Evolutionary conservation across 2,888 invertebrate species (phyloP).

Genomic region (Saturnia japonica): DNA sequence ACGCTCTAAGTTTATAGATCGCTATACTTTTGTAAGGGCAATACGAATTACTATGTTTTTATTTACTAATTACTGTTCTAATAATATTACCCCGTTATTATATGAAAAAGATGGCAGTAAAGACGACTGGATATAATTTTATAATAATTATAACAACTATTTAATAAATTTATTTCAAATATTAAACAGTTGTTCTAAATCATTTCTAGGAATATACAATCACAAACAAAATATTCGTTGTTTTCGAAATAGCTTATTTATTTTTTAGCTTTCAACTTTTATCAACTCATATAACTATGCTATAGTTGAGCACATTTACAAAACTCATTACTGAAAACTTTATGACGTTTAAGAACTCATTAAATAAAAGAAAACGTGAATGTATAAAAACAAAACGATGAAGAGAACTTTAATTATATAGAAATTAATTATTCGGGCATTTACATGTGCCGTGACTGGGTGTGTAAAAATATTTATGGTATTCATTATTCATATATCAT

Average conservation of each 20-base stretch:
- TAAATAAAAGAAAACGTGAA: not conserved
- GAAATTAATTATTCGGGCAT: constrained; percentile 47
- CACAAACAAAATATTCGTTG: too few species aligned
- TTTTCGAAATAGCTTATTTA: not conserved
- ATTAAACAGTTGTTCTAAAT: too few species aligned
- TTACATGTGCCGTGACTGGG: constrained; percentile 41
- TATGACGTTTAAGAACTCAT: not conserved
- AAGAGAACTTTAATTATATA: constrained; percentile 44
- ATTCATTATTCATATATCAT: constrained; percentile 30
- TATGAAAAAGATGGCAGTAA: too few species aligned
- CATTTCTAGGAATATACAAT: too few species aligned
- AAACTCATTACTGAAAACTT: not conserved
- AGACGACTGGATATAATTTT: too few species aligned
- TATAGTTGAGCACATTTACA: not conserved
- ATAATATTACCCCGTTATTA: too few species aligned
- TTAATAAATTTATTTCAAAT: too few species aligned
- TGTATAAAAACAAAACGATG: constrained; percentile 16
- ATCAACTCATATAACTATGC: not conserved
- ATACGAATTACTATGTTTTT: too few species aligned
- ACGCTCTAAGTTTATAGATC: too few species aligned
- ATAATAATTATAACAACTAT: too few species aligned
- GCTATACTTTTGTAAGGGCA: too few species aligned
- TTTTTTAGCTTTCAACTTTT: not conserved
- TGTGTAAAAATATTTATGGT: constrained; percentile 43
- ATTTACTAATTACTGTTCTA: too few species aligned